phyloP scores from a whole-genome alignment of 2,797 vertebrate species.

The Falco novaeseelandiae region DNA sequence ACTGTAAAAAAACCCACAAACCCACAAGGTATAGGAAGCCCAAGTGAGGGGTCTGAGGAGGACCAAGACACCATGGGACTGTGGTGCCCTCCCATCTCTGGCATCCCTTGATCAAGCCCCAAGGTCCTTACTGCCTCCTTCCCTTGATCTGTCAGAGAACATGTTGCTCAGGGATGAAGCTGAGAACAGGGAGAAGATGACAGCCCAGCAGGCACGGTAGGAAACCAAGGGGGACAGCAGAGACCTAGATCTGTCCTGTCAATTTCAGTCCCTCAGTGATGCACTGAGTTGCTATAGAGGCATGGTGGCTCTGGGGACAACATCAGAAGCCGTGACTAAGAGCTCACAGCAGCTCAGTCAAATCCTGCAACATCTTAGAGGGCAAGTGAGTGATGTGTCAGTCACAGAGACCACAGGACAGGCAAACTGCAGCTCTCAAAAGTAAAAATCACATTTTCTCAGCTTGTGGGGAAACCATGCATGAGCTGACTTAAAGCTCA shows the following conservation, averaged over 20 bases:
- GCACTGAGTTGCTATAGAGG: no score
- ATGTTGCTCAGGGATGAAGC: background rate
- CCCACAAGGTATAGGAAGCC: background rate
- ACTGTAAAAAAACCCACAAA: background rate
- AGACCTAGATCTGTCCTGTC: background rate
- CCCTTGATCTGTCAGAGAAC: background rate
- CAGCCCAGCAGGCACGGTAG: background rate
- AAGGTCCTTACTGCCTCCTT: background rate
- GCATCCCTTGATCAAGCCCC: background rate
- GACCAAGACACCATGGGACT: background rate
- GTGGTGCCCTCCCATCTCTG: background rate
- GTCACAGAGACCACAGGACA: background rate
- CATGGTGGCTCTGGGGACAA: accelerated
- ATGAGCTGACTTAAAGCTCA: background rate
- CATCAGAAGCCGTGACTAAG: background rate
- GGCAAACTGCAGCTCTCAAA: background rate
- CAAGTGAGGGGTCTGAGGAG: background rate
- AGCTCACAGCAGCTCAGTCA: background rate
- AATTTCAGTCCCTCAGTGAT: background rate
- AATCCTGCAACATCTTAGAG: background rate
- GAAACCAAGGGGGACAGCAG: background rate
- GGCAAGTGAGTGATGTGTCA: background rate
- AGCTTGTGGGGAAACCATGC: accelerated
- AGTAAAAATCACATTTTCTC: background rate
- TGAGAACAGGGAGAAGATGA: background rate